These are phyloP conservation scores for Eilema griseolum DNA, from an alignment of 2,888 invertebrate species.

Conservation along the genomic window DNA sequence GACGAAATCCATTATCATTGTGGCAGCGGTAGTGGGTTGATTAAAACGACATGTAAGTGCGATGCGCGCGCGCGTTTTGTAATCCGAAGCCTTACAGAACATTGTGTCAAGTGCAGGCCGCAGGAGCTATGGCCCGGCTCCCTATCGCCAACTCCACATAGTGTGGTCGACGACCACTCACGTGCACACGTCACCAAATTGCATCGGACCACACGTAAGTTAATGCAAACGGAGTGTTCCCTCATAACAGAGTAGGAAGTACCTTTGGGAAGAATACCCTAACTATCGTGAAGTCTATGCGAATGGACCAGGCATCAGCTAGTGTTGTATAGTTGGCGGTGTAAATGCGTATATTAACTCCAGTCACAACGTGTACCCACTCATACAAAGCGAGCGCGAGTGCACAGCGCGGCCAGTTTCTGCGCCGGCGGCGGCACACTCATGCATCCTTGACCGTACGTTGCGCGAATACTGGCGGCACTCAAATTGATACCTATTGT, in stretches of 20 bases:
- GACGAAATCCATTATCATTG: not conserved
- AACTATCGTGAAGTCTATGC: not conserved
- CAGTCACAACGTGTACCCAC: no score
- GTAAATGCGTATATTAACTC: no score
- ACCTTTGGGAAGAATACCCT: not conserved
- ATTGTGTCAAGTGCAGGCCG: conserved; percentile 16
- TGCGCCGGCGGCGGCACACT: not conserved
- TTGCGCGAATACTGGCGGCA: conserved; percentile 1
- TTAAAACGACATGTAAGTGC: not conserved
- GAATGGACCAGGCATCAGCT: not conserved
- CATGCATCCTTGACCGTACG: conserved; percentile 21
- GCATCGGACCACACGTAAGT: no score
- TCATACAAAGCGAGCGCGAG: not conserved
- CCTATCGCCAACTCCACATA: not conserved
- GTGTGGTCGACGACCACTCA: conserved; percentile 1
- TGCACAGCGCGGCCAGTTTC: not conserved
- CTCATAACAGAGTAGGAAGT: no score
- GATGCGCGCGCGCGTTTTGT: not conserved
- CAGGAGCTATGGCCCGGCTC: conserved; percentile 3
- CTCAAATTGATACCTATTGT: conserved; percentile 22
- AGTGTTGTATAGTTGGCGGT: not conserved
- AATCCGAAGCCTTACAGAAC: conserved; percentile 5
- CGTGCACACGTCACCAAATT: no score
- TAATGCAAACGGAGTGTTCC: no score
- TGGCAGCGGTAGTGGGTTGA: not conserved